Base-by-base conservation (phyloP, 2,797 vertebrate species). In the Anisognathus igniventris region DNA sequence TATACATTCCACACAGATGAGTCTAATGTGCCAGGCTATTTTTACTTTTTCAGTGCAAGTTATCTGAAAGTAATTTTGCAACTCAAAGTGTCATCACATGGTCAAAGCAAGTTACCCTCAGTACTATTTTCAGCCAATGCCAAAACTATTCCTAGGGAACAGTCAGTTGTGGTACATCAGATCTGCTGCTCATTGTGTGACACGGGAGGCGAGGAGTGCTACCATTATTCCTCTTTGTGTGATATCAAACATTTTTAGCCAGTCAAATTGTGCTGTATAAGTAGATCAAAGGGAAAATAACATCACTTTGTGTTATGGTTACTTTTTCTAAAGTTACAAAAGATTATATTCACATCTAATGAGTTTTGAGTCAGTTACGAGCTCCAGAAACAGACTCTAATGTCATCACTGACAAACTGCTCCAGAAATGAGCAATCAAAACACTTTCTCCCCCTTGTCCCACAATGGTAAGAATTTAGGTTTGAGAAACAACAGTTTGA, bases 21-120 rank as follows among this genome's bases (percentile, higher is more conserved):
- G 65, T 95, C 94, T 39, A 50, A 91, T 45, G 66, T 27, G n/a
- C 94, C 45, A 56, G 12, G 91, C 93, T 96, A 96, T 96, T 97
- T 97, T 96, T 96, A 95, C 68, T 51, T 95, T 96, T 95, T 94
- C 93, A 44, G 75, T 66, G 82, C 91, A 85, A 95, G 93, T 96
- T 96, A 94, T 95, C 93, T 90, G 93, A 92, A 95, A 92, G 87
- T 42, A 92, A 96, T 88, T 96, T 93, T 97, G 94, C 95, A 96
- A 90, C 93, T 95, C 94, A 88, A 93, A 96, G 88, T 92, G 93
- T 93, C 91, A 92, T 88, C 85, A 92, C 79, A 64, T 92, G 91
- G 92, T 78, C 95, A 93, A 71, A 51, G 92, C 73, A 37, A 95
- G 91, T 92, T 92, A 93, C 74, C 83, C 95, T 84, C 76, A 13